These are phyloP conservation scores for Oreocharis arfaki DNA, from an alignment of 2,113 vertebrate species.

Conservation along the genomic window DNA sequence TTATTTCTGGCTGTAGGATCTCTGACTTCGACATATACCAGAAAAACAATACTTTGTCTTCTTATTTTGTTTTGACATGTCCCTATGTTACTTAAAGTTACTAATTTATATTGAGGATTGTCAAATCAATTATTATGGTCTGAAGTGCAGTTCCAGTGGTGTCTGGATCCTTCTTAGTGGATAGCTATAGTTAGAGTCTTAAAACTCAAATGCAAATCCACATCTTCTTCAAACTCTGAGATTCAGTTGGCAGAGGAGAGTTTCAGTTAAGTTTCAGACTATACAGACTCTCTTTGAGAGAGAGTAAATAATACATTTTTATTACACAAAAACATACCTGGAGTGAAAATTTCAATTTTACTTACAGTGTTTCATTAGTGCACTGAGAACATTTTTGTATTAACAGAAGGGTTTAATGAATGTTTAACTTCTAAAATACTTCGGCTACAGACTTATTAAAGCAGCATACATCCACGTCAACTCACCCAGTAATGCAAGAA, in stretches of 20 bases:
- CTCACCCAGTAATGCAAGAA: not conserved
- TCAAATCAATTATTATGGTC: not conserved
- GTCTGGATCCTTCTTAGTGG: not conserved
- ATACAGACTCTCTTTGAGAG: not conserved
- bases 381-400: not conserved
- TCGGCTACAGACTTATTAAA: not conserved
- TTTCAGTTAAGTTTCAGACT: not conserved
- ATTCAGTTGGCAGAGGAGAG: not conserved
- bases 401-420: not conserved
- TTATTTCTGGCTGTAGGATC: not conserved
- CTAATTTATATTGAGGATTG: not conserved
- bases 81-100: not conserved
- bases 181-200: not conserved
- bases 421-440: not conserved
- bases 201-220: not conserved
- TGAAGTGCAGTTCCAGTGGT: not conserved
- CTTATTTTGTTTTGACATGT: not conserved
- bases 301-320: not conserved
- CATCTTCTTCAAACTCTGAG: not conserved
- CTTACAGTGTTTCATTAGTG: not conserved
- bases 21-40: not conserved
- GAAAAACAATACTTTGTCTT: not conserved
- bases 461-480: not conserved
- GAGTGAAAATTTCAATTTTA: not conserved
- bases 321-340: not conserved